Percentiles rank a stretch among this genome's conserved stretches.
These are phyloP conservation scores for Amaurobius ferox DNA, from an alignment of 2,888 invertebrate genomes.

Conservation along the genomic window DNA sequence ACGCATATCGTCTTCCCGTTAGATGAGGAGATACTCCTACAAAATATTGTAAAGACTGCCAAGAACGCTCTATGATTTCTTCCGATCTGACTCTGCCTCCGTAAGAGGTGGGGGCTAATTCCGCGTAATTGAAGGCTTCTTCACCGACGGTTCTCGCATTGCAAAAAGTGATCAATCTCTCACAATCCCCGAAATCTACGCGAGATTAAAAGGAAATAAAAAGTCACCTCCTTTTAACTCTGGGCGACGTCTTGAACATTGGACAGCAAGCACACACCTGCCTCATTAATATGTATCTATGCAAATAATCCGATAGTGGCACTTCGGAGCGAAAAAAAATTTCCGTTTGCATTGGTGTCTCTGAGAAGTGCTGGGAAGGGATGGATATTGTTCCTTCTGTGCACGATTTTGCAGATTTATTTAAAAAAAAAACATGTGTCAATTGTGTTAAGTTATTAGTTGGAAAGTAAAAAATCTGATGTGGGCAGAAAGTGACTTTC, in stretches of 20 bases:
- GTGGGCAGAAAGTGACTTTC: too few relatives aligned
- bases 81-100: background rate
- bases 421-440: too few relatives aligned
- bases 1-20: too few relatives aligned
- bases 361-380: too few relatives aligned
- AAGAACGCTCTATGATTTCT: background rate
- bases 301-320: conserved; percentile 10
- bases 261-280: background rate
- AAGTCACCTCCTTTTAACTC: conserved; percentile 8
- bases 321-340: background rate
- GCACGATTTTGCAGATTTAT: too few relatives aligned
- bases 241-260: conserved; percentile 3
- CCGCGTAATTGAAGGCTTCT: background rate
- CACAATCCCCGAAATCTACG: background rate
- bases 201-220: background rate
- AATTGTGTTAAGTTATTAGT: too few relatives aligned
- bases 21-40: background rate
- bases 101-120: background rate
- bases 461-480: too few relatives aligned
- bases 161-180: background rate
- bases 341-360: too few relatives aligned
- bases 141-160: background rate
- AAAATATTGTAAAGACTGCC: background rate
- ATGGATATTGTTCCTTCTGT: too few relatives aligned
- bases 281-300: conserved; percentile 14